These are phyloP conservation scores for Oligia strigilis DNA, from an alignment of 2,888 invertebrate species.

Conservation along the genomic window DNA sequence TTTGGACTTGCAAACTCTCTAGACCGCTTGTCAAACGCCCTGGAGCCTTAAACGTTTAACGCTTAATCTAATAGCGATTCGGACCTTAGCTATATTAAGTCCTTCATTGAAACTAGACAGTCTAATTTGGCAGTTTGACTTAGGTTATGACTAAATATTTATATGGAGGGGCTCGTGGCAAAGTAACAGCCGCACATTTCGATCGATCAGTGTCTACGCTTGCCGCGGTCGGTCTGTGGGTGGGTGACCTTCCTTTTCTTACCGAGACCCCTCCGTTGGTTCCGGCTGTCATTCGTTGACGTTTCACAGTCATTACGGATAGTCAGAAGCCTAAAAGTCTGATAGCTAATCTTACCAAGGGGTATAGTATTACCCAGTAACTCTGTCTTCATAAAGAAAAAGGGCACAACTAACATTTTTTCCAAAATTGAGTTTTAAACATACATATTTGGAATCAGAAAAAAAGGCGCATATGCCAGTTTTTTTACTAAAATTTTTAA, in stretches of 20 bases:
- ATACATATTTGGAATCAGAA: too few relatives aligned
- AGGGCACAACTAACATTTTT: too few relatives aligned
- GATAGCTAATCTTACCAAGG: too few relatives aligned
- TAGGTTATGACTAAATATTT: not conserved
- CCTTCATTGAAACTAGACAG: not conserved
- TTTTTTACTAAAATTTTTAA: too few relatives aligned
- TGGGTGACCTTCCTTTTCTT: not conserved
- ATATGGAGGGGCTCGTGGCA: not conserved
- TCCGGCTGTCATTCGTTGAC: too few relatives aligned
- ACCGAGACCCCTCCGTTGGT: not conserved
- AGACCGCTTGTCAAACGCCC: not conserved
- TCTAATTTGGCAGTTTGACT: not conserved
- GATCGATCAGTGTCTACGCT: not conserved
- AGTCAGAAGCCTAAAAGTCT: not conserved
- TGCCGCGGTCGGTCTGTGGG: not conserved
- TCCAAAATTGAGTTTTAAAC: too few relatives aligned
- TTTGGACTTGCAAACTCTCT: not conserved
- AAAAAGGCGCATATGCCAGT: too few relatives aligned
- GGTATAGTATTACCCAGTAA: too few relatives aligned
- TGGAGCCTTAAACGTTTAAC: not conserved
- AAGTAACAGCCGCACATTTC: not conserved
- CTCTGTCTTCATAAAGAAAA: too few relatives aligned
- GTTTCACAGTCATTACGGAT: not conserved
- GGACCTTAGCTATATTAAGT: not conserved
- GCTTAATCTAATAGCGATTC: not conserved